Base-by-base conservation (phyloP, 1,140 invertebrate genomes). In the Microplitis demolitor region DNA sequence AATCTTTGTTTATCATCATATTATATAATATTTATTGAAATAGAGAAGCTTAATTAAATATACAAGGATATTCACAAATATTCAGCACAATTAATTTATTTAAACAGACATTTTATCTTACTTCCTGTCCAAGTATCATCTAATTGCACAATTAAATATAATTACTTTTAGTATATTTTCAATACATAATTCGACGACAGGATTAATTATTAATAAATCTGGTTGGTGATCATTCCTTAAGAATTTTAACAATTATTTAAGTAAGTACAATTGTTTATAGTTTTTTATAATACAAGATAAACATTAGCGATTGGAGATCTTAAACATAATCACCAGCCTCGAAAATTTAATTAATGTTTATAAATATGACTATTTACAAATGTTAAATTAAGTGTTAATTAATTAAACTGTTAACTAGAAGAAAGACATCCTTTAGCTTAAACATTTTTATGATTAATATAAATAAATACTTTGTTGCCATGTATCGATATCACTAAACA, bases 321-420 rank as follows among this genome's bases (percentile, higher is more conserved):
- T 24, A 24, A 24, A 24, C 24, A 24, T 24, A 24, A 24, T 24
- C n/a, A 50, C 16, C 39, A 66, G n/a, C n/a, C 3, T 31, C 45
- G 31, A 4, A 45, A 50, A 45, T 64, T 66, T 24, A 51, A 31
- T 16, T 51, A 24, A 50, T 53, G 31, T 66, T 3, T 51, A 66
- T 66, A 66, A 66, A 50, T 66, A 66, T 14, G 16, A 37, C 39
- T 51, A 51, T 53, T 66, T 66, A 63, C 61, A 66, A 66, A 51
- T 66, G 11, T 50, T 9, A 31, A 14, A 60, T 2, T 11, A 11
- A 60, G 9, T 6, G 9, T 60, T 60, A 34, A 60, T 14, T 60
- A 60, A 34, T 8, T 60, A n/a, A n/a, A n/a, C n/a, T 31, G 58
- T 11, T 45, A 24, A 24, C 45, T 50, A 50, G 6, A 50, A 50